Evolutionary conservation across 2,113 vertebrate species (phyloP), one percentile per base, ranked within the genome.

Genomic region (Petaurus breviceps): DNA sequence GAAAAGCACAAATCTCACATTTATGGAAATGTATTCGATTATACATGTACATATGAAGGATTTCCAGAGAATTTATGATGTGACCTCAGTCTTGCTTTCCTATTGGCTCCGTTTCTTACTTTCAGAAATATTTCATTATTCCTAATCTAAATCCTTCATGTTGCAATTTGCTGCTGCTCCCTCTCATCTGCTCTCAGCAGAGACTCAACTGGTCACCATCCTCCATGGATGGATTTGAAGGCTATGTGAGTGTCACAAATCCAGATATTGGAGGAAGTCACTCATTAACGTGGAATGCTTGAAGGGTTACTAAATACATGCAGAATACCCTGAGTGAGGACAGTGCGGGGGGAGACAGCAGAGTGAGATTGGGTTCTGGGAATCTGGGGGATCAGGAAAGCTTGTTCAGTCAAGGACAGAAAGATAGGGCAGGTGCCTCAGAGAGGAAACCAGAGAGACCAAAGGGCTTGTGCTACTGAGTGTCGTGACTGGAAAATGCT

Each of bases 11-110:
- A 68, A 68, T 68, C 31, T 68, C 12, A 68, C 14, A 37, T 37
- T 68, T 68, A 68, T 37, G 12, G 14, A 37, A 68, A 68, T 68
- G 14, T 37, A 55, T 55, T 26, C 25, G 57, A 37, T 68, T 37
- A 37, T 55, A 55, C 9, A 26, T 55, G 4, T 68, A 37, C 37
- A 37, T 37, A 77, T 54, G 31, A 28, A 52, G 37, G 37, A 52
- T 91, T 95, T 95, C 91, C 90, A 89, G 89, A 61, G 57, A 84
- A 37, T 68, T 68, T 68, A 68, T 37, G 28, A 16, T 37, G 37
- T 68, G 28, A 37, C 3, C 28, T 37, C 28, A 68, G 31, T 31
- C 3, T 37, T 68, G 12, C 31, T 37, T 14, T 37, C 57, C 3
- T 37, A 37, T 68, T 37, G 61, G 31, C 61, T 68, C 31, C 12